Evolutionary conservation across 2,113 vertebrate species (phyloP).

Genomic region (Grammomys surdaster): DNA sequence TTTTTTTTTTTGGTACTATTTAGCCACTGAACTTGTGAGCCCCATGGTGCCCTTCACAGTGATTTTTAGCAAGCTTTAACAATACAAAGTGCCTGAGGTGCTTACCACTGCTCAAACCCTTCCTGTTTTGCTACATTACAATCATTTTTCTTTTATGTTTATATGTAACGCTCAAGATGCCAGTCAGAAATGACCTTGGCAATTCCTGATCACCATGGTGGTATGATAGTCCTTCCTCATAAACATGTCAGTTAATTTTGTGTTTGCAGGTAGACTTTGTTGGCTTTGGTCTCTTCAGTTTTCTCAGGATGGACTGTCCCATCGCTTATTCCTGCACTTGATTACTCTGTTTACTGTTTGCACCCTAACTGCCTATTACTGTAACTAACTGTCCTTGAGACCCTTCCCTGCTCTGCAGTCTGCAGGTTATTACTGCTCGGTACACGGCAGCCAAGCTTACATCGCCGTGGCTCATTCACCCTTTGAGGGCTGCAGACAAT

Average conservation of each 20-base stretch:
- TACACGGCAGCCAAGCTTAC: not conserved
- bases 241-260: not conserved
- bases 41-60: not conserved
- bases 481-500: constrained; percentile 57
- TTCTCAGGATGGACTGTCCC: not conserved
- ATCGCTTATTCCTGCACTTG: not conserved
- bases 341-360: constrained; percentile 9
- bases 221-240: not conserved
- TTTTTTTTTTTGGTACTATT: not conserved
- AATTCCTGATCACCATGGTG: not conserved
- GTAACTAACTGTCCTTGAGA: constrained; percentile 1
- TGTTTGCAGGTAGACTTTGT: not conserved
- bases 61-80: constrained; percentile 34
- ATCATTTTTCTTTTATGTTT: constrained; percentile 60
- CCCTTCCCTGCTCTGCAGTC: not conserved
- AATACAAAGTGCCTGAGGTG: not conserved
- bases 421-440: not conserved
- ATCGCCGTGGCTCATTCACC: not conserved
- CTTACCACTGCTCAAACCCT: not conserved
- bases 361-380: constrained; percentile 4
- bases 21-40: not conserved
- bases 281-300: not conserved
- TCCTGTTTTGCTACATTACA: not conserved
- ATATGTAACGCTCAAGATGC: not conserved
- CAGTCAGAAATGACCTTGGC: not conserved